These are phyloP conservation scores for Chiridota heheva DNA, from an alignment of 35 echinoderm and acorn worm genomes.

Conservation along the genomic window DNA sequence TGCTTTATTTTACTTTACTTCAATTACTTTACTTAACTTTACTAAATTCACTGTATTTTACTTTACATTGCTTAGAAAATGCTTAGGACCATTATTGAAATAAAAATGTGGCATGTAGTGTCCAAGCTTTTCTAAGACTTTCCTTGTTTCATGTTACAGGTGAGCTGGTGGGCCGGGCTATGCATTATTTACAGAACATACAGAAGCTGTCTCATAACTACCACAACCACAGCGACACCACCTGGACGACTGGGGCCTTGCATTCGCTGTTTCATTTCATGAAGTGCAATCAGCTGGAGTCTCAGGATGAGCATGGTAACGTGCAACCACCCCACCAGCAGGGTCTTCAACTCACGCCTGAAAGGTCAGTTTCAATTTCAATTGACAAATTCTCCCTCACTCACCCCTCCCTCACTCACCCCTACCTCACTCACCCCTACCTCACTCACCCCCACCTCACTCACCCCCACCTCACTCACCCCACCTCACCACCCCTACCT, in stretches of 20 bases:
- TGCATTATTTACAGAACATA: slow-evolving; percentile 84
- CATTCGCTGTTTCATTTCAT: slow-evolving; percentile 82
- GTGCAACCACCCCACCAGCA: too few species aligned
- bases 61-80: background rate
- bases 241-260: slow-evolving; percentile 76
- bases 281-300: slow-evolving; percentile 83
- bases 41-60: background rate
- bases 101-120: background rate
- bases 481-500: too few species aligned
- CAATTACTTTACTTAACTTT: too few species aligned
- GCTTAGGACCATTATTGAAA: background rate
- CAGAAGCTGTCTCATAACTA: slow-evolving; percentile 39
- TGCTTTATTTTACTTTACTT: too few species aligned
- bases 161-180: slow-evolving; percentile 86
- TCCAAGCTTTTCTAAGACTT: background rate
- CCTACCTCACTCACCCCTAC: too few species aligned
- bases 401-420: too few species aligned
- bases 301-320: slow-evolving; percentile 71
- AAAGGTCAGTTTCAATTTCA: slow-evolving; percentile 61
- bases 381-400: too few species aligned
- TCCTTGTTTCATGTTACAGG: slow-evolving; percentile 36
- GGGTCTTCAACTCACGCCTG: slow-evolving; percentile 73
- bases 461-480: too few species aligned
- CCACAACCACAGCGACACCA: slow-evolving; percentile 45
- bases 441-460: too few species aligned